These are phyloP conservation scores for Hypothenemus hampei DNA, from an alignment of 1,140 invertebrate genomes.

Conservation along the genomic window DNA sequence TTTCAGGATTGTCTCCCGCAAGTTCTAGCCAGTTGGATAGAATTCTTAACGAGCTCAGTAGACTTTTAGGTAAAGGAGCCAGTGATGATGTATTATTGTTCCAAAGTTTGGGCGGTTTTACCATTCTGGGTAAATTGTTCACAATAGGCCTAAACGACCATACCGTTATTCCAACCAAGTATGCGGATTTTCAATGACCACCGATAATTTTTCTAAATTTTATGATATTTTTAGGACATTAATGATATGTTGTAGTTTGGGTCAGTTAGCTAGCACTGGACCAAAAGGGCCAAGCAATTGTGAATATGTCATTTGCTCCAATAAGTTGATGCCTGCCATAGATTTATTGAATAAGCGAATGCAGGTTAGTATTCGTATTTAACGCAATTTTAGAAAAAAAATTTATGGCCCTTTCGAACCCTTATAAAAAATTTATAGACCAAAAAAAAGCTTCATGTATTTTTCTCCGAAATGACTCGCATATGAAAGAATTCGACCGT, in stretches of 20 bases:
- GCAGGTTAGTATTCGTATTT: conserved; percentile 62
- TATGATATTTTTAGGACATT: conserved; percentile 52
- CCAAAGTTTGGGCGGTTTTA: conserved; percentile 42
- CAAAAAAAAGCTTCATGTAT: no score
- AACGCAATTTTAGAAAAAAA: background rate
- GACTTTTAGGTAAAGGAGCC: conserved; percentile 38
- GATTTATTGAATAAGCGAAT: conserved; percentile 65
- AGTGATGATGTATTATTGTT: conserved; percentile 41
- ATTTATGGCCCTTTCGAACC: background rate
- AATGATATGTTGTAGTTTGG: conserved; percentile 56
- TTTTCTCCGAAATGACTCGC: no score
- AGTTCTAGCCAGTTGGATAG: conserved; percentile 42
- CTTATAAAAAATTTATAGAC: background rate
- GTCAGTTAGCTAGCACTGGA: conserved; percentile 52
- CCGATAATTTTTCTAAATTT: background rate
- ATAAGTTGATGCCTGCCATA: conserved; percentile 60
- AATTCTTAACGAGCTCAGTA: conserved; percentile 40
- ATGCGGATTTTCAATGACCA: no score
- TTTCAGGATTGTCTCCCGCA: conserved; percentile 35
- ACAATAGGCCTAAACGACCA: conserved; percentile 39
- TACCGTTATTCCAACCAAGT: conserved; percentile 55
- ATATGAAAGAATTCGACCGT: background rate
- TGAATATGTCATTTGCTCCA: conserved; percentile 63
- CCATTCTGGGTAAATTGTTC: conserved; percentile 41
- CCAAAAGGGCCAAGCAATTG: conserved; percentile 55